Evolutionary conservation across 2,113 vertebrate species (phyloP).

Genomic region (Mobula hypostoma): DNA sequence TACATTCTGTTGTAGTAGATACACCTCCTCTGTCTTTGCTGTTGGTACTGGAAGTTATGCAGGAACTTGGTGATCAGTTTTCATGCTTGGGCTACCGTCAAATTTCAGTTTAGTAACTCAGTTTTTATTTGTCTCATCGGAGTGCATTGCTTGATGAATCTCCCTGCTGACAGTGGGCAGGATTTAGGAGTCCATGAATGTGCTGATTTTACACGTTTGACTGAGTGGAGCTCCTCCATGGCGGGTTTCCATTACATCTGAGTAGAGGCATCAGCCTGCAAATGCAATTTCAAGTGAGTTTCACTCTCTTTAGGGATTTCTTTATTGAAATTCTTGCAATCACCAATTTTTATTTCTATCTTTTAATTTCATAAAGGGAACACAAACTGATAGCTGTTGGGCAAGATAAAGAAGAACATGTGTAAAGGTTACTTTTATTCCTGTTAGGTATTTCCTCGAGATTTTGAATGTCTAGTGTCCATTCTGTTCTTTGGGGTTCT

Average conservation of each 20-base stretch:
- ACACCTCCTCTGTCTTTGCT: neutral
- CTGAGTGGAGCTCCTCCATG: neutral
- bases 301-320: neutral
- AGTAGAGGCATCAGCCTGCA: neutral
- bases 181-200: neutral
- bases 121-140: neutral
- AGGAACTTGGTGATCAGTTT: neutral
- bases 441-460: no score
- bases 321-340: no score
- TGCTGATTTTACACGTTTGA: neutral
- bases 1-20: neutral
- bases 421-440: no score
- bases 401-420: neutral
- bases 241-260: neutral
- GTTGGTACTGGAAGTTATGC: neutral
- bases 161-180: neutral
- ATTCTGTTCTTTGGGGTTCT: no score
- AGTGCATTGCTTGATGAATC: neutral
- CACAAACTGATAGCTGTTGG: neutral
- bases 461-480: no score
- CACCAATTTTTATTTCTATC: neutral
- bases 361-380: neutral
- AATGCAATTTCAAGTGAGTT: neutral
- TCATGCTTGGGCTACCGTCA: neutral
- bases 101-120: neutral